Conservation (phyloP, 1,140 invertebrate species). For the Episyrphus balteatus region DNA sequence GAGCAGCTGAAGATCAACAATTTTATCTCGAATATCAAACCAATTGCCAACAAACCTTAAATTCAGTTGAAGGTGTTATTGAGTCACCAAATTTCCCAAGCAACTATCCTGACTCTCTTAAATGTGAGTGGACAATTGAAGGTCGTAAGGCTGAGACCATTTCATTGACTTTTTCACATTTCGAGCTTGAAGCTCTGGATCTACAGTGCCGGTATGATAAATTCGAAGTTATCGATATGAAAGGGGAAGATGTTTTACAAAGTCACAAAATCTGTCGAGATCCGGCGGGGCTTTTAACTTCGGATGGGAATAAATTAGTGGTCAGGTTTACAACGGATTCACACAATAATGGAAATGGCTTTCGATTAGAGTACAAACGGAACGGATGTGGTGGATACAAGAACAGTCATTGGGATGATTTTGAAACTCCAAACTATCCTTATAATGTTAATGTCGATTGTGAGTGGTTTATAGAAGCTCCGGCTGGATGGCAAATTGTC, state of each 20-base stretch:
- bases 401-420: neutral
- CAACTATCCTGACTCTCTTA: conserved; percentile 42
- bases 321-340: conserved; percentile 45
- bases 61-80: conserved; percentile 35
- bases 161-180: conserved; percentile 60
- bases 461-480: conserved; percentile 57
- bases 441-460: conserved; percentile 62
- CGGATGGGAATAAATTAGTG: conserved; percentile 20
- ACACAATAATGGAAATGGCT: conserved; percentile 23
- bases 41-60: conserved; percentile 41
- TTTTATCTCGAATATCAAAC: conserved; percentile 21
- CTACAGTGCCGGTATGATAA: conserved; percentile 43
- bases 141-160: conserved; percentile 58
- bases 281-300: conserved; percentile 7
- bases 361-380: conserved; percentile 40
- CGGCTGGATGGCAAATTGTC: conserved; percentile 44
- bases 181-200: conserved; percentile 46
- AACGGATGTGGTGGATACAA: conserved; percentile 34
- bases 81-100: conserved; percentile 64
- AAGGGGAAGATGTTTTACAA: conserved; percentile 12
- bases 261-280: conserved; percentile 40
- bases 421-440: conserved; percentile 21
- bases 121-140: conserved; percentile 67
- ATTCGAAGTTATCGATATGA: conserved; percentile 39
- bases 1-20: conserved; percentile 6